Conservation (phyloP, 35 echinoderm and acorn worm genomes). For the Diadema setosum region DNA sequence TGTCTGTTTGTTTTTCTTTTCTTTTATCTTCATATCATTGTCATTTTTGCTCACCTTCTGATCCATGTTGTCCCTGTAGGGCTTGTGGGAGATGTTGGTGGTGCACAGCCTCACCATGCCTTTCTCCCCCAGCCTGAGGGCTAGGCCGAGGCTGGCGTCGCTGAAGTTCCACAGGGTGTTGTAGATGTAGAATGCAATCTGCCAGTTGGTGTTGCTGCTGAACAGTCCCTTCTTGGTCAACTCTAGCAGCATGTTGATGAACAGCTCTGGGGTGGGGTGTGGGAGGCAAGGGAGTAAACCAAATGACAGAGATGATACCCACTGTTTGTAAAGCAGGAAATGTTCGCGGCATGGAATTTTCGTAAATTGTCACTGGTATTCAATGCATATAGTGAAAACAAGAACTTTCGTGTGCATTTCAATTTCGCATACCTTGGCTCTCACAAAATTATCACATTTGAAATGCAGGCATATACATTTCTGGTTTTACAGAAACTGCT, state of each 20-base stretch:
- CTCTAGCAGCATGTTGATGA: slow-evolving; percentile 64
- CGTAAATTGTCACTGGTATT: too few species aligned
- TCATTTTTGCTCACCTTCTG: slow-evolving; percentile 89
- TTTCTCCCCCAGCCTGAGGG: slow-evolving; percentile 52
- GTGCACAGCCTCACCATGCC: slow-evolving; percentile 83
- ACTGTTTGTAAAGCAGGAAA: not conserved
- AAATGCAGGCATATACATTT: not conserved
- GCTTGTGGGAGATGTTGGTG: slow-evolving; percentile 71
- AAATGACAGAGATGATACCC: not conserved
- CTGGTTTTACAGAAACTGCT: not conserved
- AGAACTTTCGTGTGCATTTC: too few species aligned
- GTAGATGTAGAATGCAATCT: slow-evolving; percentile 89
- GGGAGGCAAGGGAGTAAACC: not conserved
- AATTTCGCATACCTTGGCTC: not conserved
- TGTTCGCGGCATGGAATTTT: too few species aligned
- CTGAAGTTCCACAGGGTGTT: slow-evolving; percentile 88
- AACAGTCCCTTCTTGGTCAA: slow-evolving; percentile 74
- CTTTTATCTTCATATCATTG: too few species aligned
- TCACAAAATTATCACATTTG: not conserved
- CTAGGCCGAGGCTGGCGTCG: slow-evolving; percentile 65
- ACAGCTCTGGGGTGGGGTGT: slow-evolving; percentile 42
- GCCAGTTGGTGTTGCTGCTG: slow-evolving; percentile 62
- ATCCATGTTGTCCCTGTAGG: slow-evolving; percentile 73
- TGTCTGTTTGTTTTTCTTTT: too few species aligned
- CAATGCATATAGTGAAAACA: too few species aligned